phyloP scores from a whole-genome alignment of 1,140 invertebrate species.

The Triops cancriformis region DNA sequence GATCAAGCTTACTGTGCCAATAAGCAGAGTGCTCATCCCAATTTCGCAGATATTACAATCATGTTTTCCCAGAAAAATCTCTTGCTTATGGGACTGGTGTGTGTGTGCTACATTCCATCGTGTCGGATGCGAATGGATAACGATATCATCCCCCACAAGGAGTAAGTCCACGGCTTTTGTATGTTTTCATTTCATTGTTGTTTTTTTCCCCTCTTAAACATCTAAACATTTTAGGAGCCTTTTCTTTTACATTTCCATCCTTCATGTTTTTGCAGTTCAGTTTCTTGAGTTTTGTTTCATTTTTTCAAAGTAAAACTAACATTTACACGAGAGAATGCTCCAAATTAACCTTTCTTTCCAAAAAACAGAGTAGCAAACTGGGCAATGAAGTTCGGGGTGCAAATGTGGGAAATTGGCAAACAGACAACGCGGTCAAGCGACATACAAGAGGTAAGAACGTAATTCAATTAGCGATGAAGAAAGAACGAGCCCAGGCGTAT shows the following conservation, averaged over 20 bases:
- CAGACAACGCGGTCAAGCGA: conserved; percentile 78
- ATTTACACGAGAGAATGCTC: neutral
- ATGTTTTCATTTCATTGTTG: neutral
- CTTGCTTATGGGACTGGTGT: neutral
- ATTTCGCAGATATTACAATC: neutral
- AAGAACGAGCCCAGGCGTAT: neutral
- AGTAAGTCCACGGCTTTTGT: neutral
- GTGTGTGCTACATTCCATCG: neutral
- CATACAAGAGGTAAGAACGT: conserved; percentile 65
- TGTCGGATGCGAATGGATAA: neutral
- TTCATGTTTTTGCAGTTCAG: neutral
- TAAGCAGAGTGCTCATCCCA: neutral
- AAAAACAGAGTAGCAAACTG: conserved; percentile 73
- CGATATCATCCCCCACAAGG: neutral
- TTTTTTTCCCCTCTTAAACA: neutral
- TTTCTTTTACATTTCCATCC: neutral
- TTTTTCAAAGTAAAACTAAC: conserved; percentile 15
- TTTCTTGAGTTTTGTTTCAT: too few relatives aligned
- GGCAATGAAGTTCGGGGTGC: conserved; percentile 78
- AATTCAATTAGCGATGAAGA: neutral
- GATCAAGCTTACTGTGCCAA: neutral
- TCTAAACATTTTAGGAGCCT: neutral
- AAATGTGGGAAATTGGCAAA: conserved; percentile 76
- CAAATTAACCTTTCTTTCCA: conserved; percentile 39
- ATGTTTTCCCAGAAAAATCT: neutral